Base-by-base conservation (phyloP, 2,888 invertebrate genomes). In the Drosophila acutilabella region DNA sequence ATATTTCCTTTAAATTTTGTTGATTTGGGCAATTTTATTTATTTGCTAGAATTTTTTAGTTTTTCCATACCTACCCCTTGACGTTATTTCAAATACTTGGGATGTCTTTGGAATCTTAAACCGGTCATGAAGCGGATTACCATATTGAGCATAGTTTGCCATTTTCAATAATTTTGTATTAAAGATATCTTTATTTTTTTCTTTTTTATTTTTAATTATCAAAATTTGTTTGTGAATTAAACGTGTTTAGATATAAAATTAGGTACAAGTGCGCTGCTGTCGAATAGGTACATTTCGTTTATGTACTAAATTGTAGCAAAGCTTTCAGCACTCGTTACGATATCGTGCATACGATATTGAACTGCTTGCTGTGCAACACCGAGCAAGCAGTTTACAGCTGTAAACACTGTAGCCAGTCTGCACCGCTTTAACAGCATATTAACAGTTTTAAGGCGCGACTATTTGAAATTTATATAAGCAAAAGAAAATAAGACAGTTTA, bases 321-420 rank as follows among this genome's bases (percentile, higher is more conserved):
- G 36, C 40, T 23, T 23, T 18, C 1, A 7, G 3, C 11, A 8
- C 1, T 23, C n/a, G 13, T 50, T 14, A 18, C 14, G 33, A 18
- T 36, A 30, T 4, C 4, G 8, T 26, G 0, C 26, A 8, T 45
- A 56, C 50, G 44, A 50, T 42, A 61, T 36, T 59, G 5, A n/a
- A 45, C 62, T 71, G 66, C 66, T 71, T 62, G 41, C 2, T 2
- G 4, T 8, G 2, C 36, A 7, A 1, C 14, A 14, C 8, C 2
- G 0, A 10, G 10, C n/a, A 62, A 65, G 42, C 64, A 58, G 71
- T 56, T 44, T 40, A 0, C 38, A 33, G 13, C 14, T 6, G 2
- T 2, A 0, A 11, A 23, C 16, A 40, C 14, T 6, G 2, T 1
- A 0, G 4, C 13, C 16, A 40, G 38, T 45, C 4, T 16, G 2